Base-by-base conservation (phyloP, 1,140 invertebrate genomes). In the Teleogryllus occipitalis region DNA sequence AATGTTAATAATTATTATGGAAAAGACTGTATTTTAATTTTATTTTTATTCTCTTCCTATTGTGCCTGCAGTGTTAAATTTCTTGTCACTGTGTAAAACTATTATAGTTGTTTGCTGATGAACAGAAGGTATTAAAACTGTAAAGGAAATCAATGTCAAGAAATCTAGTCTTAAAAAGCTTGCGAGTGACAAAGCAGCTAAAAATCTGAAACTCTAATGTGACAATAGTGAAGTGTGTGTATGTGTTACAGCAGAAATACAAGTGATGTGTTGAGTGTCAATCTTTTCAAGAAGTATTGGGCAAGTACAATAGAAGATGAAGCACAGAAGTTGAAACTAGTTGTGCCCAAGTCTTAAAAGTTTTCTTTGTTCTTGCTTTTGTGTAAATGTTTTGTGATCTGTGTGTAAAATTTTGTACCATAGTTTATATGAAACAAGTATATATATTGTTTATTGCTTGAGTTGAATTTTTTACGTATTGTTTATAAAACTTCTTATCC, bases 341-440 rank as follows among this genome's bases (percentile, higher is more conserved):
- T 54, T 78, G 54, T 78, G 27, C 78, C 54, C 78, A 65, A 12
- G 21, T 47, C 46, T 77, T 77, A 77, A 39, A 48, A 47, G 47
- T 77, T 77, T 49, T 77, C 46, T 49, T 15, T 21, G 21, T 77
- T 77, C 12, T 77, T 21, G 10, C 46, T 47, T 78, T 27, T 39
- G 48, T 74, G 48, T 72, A 65, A 10, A 78, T 79, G 78, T 82
- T 80, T 65, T 82, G 80, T 81, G 81, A 81, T 81, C 81, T 81
- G 76, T 80, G 73, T 83, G 82, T 83, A 83, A 77, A 78, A 82
- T 83, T 88, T 88, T 88, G 87, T 88, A 88, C 86, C 85, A 88
- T 88, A 88, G 87, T 87, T 87, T 88, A 85, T 88, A 87, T 87
- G 84, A 87, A 88, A 87, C 87, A 87, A 87, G 86, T 85, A 84